A percentile compares a stretch with the other conserved stretches of the same genome.
Conservation (phyloP, 2,113 vertebrate species). For the Pyrgilauda ruficollis region DNA sequence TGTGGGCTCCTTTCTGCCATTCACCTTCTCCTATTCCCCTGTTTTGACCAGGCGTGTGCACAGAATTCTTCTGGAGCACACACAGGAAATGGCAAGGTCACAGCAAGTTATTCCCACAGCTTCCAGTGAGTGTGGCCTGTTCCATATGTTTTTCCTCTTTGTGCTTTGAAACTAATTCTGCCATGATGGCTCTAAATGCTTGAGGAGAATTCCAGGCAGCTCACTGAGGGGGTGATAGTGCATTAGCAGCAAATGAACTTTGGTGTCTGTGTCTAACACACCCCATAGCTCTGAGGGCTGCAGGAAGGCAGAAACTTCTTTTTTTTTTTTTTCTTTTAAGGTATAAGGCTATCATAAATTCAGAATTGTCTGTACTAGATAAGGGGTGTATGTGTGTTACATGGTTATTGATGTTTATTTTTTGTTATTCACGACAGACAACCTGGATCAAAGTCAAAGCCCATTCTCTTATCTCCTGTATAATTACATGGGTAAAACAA, state of each 20-base stretch:
- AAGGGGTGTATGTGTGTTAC: background rate
- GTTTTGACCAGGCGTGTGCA: fast-evolving
- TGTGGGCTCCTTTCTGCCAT: background rate
- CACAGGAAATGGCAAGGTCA: background rate
- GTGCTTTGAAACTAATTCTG: background rate
- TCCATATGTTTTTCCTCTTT: background rate
- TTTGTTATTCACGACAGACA: background rate
- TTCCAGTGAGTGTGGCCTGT: background rate
- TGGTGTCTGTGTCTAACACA: background rate
- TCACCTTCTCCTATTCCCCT: fast-evolving
- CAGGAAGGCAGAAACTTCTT: background rate
- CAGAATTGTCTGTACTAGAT: background rate
- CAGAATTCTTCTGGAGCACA: background rate
- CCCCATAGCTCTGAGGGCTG: background rate
- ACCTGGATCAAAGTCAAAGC: background rate
- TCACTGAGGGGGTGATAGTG: background rate
- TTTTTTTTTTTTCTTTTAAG: background rate
- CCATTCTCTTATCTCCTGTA: background rate
- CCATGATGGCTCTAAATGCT: background rate
- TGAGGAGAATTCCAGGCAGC: background rate
- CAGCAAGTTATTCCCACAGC: background rate
- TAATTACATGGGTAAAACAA: background rate
- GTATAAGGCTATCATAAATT: background rate
- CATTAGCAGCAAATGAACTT: background rate
- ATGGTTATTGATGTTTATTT: background rate